Evolutionary conservation across 2,113 vertebrate species (phyloP), one percentile per base, ranked within the genome.

Genomic region (Narcine bancroftii): DNA sequence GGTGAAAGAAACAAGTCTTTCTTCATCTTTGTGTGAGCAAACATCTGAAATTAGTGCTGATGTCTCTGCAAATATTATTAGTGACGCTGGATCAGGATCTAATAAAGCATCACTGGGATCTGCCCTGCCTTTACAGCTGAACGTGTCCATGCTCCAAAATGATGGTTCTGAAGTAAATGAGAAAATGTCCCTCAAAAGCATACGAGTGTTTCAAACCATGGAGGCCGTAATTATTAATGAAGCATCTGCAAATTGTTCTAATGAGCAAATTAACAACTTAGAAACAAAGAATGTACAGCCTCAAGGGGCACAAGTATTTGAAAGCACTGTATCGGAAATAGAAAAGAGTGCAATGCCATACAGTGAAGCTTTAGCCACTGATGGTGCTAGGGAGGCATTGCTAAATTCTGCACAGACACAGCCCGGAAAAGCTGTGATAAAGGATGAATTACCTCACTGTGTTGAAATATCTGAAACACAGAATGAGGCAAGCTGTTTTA

Each of bases 361-460:
- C 3, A 3, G 7, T 66, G n/a, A 92, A 33, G 65, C 93, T 92
- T 92, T 92, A 93, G 94, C 15, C 45, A 92, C 93, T 94, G 92
- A 39, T 33, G 92, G 89, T 36, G 29, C 69, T 53, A 93, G 93
- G 93, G 92, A 94, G 92, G 83, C 50, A 76, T 50, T 76, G 0
- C 15, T n/a, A 33, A 92, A 93, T 93, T 45, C n/a, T 7, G 1
- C 21, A 39, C 15, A 89, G 60, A 26, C 60, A 47, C 56, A 89
- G 33, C 56, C 36, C n/a, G 0, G 87, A 63, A 21, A 66, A 42
- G 4, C 87, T 13, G 60, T 42, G 36, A 24, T 24, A 26, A 26
- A 66, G 36, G 60, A 65, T 11, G 17, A 26, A 15, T 17, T 29
- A n/a, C 79, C 79, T 17, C 50, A n/a, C 2, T 5, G 26, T 53